Evolutionary conservation across 2,888 invertebrate genomes (phyloP).

Genomic region (Papilio protenor): DNA sequence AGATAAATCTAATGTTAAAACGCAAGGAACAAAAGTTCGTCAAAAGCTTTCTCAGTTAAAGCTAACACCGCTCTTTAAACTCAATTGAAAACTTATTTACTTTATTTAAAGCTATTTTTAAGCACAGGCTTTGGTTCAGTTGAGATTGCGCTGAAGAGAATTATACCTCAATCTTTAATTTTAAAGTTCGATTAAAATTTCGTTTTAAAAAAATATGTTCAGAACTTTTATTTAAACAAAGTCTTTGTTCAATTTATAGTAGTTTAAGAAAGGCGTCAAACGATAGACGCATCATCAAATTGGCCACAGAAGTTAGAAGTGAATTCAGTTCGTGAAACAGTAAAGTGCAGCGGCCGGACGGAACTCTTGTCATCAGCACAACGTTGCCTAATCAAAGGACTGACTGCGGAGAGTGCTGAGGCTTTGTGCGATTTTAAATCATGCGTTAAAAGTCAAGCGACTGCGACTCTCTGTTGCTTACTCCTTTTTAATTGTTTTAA

Average conservation of each 20-base stretch:
- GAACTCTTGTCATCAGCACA: neutral
- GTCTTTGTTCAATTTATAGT: neutral
- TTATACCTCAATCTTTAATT: too few species aligned
- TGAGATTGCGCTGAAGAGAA: neutral
- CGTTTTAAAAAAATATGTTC: too few species aligned
- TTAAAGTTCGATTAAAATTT: too few species aligned
- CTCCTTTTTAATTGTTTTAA: neutral
- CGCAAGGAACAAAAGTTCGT: slow-evolving; percentile 47
- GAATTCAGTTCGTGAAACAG: slow-evolving; percentile 1
- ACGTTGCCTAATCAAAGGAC: neutral
- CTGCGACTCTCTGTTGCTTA: neutral
- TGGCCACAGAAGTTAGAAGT: neutral
- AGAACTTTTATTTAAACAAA: too few species aligned
- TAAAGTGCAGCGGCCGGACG: neutral
- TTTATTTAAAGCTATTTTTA: neutral
- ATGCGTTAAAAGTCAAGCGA: neutral
- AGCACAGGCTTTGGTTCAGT: neutral
- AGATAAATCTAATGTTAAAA: slow-evolving; percentile 1
- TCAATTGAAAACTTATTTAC: slow-evolving; percentile 16
- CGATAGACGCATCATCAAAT: neutral
- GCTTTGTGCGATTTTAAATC: slow-evolving; percentile 8
- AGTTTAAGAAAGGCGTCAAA: neutral
- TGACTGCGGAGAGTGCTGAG: neutral
- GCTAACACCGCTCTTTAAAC: slow-evolving; percentile 23
- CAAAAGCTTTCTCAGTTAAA: slow-evolving; percentile 45